Evolutionary conservation across 2,888 invertebrate genomes (phyloP).

Genomic region (Rosalia funebris): DNA sequence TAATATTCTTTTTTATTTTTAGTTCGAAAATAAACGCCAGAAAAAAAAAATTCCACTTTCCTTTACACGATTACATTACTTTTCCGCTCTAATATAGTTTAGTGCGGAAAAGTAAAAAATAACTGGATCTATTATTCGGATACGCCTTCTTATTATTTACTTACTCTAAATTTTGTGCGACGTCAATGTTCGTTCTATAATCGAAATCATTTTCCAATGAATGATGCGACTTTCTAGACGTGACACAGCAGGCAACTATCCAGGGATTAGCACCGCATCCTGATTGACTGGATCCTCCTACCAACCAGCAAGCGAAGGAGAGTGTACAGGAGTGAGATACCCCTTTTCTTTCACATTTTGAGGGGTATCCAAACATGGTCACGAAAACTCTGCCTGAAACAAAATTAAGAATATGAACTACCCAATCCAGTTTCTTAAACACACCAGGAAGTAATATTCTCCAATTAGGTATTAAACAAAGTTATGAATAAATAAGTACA

Average conservation of each 20-base stretch:
- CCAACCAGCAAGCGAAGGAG: constrained; percentile 79
- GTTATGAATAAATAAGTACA: too few species aligned
- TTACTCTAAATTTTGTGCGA: constrained; percentile 46
- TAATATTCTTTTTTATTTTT: too few species aligned
- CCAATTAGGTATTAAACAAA: too few species aligned
- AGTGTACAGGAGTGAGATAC: constrained; percentile 75
- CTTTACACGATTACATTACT: too few species aligned
- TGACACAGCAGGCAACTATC: constrained; percentile 78
- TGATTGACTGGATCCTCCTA: constrained; percentile 73
- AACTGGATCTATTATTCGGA: too few species aligned
- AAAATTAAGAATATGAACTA: background rate
- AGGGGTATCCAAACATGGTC: constrained; percentile 70
- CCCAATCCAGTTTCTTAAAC: background rate
- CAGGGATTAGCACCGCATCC: constrained; percentile 76
- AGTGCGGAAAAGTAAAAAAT: too few species aligned
- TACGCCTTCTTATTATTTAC: too few species aligned
- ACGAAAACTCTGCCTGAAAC: constrained; percentile 66
- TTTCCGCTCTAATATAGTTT: too few species aligned
- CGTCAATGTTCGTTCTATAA: constrained; percentile 27
- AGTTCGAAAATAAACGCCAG: too few species aligned
- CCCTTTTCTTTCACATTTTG: constrained; percentile 68
- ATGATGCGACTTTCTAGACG: constrained; percentile 51
- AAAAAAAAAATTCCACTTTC: too few species aligned
- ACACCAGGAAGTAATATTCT: too few species aligned
- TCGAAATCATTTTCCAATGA: constrained; percentile 18